Conservation (phyloP, 2,113 vertebrate species). For the Dinomys branickii region DNA sequence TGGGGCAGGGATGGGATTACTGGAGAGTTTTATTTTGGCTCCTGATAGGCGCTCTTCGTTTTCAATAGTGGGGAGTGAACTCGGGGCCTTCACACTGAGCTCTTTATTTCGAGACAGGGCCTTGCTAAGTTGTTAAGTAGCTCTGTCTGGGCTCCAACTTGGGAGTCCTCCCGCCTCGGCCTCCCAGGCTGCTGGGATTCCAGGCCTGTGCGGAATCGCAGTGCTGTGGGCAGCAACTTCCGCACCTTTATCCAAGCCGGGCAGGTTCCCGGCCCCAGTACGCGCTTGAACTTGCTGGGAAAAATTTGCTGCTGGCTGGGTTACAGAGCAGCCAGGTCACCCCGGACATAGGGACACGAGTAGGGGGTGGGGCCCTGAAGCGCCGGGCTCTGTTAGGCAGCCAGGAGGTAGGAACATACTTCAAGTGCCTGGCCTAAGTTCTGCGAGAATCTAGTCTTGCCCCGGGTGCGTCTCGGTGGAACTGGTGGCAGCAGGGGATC, state of each 20-base stretch:
- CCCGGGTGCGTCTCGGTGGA: background rate
- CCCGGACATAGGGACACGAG: background rate
- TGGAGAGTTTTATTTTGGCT: background rate
- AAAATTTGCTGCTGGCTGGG: background rate
- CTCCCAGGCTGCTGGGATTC: background rate
- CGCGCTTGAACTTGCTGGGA: background rate
- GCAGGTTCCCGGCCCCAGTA: background rate
- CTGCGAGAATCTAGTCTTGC: background rate
- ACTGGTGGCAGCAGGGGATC: background rate
- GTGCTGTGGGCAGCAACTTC: background rate
- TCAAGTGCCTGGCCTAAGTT: background rate
- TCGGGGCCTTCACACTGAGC: background rate
- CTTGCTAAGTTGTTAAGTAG: background rate
- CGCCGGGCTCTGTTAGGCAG: background rate
- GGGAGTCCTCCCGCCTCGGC: background rate
- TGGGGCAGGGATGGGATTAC: accelerated
- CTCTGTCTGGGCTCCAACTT: background rate
- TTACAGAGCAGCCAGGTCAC: background rate
- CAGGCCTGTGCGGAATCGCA: background rate
- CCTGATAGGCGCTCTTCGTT: too few species aligned
- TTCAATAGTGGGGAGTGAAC: background rate
- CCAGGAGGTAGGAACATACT: background rate
- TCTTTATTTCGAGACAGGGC: background rate
- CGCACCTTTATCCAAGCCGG: background rate
- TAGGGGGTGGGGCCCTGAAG: background rate